Evolutionary conservation across 2,113 vertebrate genomes (phyloP).

Genomic region (Anser brachyrhynchus): DNA sequence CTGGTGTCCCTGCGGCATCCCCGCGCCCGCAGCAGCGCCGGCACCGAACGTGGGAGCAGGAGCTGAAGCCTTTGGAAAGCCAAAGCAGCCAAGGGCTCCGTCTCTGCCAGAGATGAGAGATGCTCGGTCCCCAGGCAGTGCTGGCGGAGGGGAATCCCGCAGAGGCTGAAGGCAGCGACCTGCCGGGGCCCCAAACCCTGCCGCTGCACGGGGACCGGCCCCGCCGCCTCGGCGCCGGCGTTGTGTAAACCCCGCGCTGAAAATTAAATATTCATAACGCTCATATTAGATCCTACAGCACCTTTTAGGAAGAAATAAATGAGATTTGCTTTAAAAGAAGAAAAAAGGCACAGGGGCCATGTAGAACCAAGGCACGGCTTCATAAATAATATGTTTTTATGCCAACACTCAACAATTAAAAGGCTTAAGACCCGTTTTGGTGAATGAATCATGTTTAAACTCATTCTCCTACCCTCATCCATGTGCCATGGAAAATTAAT

Average conservation of each 20-base stretch:
- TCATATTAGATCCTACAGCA: slow-evolving; percentile 77
- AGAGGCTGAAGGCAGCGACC: neutral
- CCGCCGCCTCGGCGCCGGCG: neutral
- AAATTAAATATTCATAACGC: slow-evolving; percentile 83
- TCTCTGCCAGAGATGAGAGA: neutral
- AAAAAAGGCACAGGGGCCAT: slow-evolving; percentile 31
- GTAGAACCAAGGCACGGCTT: slow-evolving; percentile 43
- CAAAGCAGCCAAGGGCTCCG: too few species aligned
- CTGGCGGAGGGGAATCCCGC: neutral
- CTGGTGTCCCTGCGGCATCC: too few species aligned
- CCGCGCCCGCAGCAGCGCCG: too few species aligned
- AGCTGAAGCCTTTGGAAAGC: neutral
- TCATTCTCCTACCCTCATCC: slow-evolving; percentile 1
- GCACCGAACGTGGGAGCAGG: neutral
- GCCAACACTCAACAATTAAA: slow-evolving; percentile 58
- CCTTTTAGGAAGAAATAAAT: slow-evolving; percentile 80
- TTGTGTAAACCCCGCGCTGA: slow-evolving; percentile 61
- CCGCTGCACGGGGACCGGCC: neutral
- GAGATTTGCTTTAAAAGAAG: slow-evolving; percentile 75
- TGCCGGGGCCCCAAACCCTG: neutral
- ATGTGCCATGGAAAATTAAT: neutral
- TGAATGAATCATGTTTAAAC: slow-evolving; percentile 21
- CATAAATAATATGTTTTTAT: slow-evolving; percentile 70
- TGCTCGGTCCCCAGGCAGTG: neutral
- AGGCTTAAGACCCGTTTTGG: slow-evolving; percentile 21